Evolutionary conservation across 2,113 vertebrate species (phyloP), one percentile per base, ranked within the genome.

Genomic region (Xiphias gladius): DNA sequence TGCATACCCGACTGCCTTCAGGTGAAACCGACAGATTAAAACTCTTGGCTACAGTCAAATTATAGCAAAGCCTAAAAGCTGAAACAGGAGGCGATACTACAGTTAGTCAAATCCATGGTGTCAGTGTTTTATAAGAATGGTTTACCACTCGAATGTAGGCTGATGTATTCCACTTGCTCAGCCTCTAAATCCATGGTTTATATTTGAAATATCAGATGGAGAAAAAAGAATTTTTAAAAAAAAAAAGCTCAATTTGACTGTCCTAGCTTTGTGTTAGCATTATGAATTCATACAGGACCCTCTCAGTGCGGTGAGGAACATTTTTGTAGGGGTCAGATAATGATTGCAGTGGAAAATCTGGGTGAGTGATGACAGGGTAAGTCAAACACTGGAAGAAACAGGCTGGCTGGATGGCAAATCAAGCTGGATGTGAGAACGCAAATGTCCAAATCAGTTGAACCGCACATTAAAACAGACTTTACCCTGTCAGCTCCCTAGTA

Each of bases 351-450:
- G 30, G 52, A 72, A 84, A 73, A 73, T 72, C 22, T 71, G 72
- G 13, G 9, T 16, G 50, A 69, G 80, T 1, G 32, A 68, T 48
- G 86, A 76, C 72, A 62, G 48, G 0, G 43, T 79, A 69, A 66
- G 32, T 73, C 65, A 67, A 62, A 85, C 46, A 74, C 13, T 62
- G 57, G 70, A 65, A 39, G 32, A 73, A 75, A 73, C 82, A 74
- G 67, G 43, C 83, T 9, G 73, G 69, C 73, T 68, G 58, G 61
- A 39, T n/a, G 41, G 59, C 24, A 80, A 86, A 76, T 46, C 46
- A 26, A 65, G 78, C 52, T 83, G 79, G 75, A 86, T 80, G n/a
- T n/a, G n/a, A n/a, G n/a, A n/a, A n/a, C n/a, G n/a, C n/a, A n/a
- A n/a, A n/a, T n/a, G n/a, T n/a, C n/a, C n/a, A n/a, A n/a, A n/a